Percentiles rank a stretch among this genome's conserved stretches.
phyloP scores from a whole-genome alignment of 2,113 vertebrate species.

The Recurvirostra avosetta region DNA sequence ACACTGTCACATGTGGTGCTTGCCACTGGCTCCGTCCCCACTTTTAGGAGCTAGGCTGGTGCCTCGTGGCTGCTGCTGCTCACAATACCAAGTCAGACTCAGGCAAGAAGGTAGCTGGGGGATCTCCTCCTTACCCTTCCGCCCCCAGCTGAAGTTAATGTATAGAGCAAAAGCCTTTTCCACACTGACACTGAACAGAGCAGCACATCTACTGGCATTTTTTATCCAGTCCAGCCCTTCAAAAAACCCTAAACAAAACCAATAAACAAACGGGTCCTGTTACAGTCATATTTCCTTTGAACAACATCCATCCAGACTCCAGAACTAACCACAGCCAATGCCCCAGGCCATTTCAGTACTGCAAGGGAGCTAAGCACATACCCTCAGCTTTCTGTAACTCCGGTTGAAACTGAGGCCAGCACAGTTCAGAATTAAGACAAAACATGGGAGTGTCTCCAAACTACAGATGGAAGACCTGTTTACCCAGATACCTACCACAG shows the following conservation, averaged over 20 bases:
- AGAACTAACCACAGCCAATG: background rate
- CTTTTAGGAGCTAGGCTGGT: background rate
- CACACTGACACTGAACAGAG: background rate
- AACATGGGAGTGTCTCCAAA: background rate
- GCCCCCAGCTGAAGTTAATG: background rate
- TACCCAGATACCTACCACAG: background rate
- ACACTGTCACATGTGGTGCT: rapidly evolving
- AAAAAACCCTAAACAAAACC: background rate
- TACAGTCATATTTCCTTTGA: background rate
- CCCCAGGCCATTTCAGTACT: background rate
- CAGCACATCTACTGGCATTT: background rate
- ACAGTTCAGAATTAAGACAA: background rate
- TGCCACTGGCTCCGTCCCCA: background rate
- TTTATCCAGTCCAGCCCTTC: background rate
- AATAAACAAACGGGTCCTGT: background rate
- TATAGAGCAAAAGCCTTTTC: background rate
- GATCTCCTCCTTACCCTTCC: background rate
- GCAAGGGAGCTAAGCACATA: background rate
- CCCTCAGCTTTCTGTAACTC: background rate
- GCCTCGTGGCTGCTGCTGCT: background rate
- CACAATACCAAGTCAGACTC: background rate
- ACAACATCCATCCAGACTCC: background rate
- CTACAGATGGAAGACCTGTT: background rate
- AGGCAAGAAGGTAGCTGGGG: background rate
- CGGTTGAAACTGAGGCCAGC: background rate